Conservation (phyloP, 2,888 invertebrate species). For the Acanthosepion esculentum region DNA sequence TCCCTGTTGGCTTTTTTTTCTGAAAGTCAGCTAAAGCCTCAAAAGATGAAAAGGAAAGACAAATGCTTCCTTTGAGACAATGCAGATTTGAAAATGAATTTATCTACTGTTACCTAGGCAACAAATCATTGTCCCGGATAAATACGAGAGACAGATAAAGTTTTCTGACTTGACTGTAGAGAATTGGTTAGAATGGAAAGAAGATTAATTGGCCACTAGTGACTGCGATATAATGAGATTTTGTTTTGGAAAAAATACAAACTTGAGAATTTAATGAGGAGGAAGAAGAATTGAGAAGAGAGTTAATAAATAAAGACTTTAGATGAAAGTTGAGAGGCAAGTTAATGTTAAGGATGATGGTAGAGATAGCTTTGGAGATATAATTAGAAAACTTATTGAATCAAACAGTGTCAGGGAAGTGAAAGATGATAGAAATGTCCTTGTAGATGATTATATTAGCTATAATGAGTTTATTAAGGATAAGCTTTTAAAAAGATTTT, state of each 20-base stretch:
- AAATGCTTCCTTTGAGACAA: constrained; percentile 4
- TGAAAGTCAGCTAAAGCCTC: background rate
- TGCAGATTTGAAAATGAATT: constrained; percentile 12
- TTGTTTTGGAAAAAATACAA: background rate
- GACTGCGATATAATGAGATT: background rate
- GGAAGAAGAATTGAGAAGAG: background rate
- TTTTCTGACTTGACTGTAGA: background rate
- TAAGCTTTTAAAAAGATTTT: background rate
- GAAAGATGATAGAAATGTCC: background rate
- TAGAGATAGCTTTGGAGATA: background rate
- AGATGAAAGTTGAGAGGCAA: background rate
- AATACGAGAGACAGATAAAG: background rate
- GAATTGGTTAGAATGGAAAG: background rate
- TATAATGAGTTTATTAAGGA: background rate
- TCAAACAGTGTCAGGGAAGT: background rate
- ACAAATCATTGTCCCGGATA: constrained; percentile 15
- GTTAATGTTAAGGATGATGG: background rate
- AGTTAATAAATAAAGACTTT: background rate
- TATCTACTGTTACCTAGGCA: background rate
- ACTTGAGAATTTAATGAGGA: background rate
- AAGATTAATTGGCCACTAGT: background rate
- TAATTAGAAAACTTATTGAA: background rate
- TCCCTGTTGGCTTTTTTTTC: background rate
- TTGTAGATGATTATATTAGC: background rate
- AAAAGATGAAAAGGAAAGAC: background rate